Conservation (phyloP, 2,113 vertebrate genomes). For the Tachuris rubrigastra region DNA sequence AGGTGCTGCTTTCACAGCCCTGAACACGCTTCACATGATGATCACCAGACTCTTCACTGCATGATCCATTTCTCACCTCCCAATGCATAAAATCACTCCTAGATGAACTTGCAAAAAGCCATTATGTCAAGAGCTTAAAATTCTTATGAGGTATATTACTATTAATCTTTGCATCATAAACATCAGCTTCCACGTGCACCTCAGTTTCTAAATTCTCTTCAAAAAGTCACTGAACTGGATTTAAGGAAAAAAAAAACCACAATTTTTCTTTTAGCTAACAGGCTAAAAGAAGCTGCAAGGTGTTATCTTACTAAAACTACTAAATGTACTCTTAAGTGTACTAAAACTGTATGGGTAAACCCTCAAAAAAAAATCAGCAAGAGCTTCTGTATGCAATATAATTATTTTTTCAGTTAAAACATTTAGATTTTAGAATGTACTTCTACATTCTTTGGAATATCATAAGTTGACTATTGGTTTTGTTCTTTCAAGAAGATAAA, state of each 20-base stretch:
- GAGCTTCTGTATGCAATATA: not conserved
- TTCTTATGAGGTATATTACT: not conserved
- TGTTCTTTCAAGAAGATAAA: not conserved
- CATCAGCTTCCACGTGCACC: not conserved
- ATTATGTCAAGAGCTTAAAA: not conserved
- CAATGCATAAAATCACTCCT: not conserved
- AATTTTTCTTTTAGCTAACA: not conserved
- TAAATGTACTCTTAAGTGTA: not conserved
- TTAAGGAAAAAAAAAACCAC: rapidly evolving
- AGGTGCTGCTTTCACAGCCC: not conserved
- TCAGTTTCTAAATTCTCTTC: not conserved
- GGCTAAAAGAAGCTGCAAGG: not conserved
- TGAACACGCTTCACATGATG: not conserved
- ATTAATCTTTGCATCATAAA: not conserved
- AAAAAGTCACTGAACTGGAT: not conserved
- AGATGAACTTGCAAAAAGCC: not conserved
- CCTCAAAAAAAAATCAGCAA: not conserved
- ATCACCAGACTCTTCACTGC: not conserved
- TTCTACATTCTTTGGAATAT: not conserved
- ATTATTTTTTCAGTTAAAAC: not conserved
- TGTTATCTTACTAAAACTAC: not conserved
- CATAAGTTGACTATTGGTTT: not conserved
- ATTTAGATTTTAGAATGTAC: not conserved
- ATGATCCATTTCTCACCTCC: not conserved
- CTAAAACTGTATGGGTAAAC: not conserved